These are phyloP conservation scores for Zoanthus gigantus DNA, from an alignment of 92 coral and sea anemone genomes.

Conservation along the genomic window DNA sequence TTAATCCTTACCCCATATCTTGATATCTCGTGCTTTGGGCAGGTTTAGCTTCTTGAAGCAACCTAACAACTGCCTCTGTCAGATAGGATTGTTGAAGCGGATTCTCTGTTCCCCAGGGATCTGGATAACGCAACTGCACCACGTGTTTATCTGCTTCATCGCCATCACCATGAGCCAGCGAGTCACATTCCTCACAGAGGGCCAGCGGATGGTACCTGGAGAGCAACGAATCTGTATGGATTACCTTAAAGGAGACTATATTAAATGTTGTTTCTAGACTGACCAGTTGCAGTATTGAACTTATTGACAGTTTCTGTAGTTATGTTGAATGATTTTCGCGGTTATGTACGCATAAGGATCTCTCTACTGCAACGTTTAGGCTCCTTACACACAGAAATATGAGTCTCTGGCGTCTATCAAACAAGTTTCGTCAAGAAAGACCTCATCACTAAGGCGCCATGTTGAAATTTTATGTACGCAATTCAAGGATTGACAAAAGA, in stretches of 20 bases:
- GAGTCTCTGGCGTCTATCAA: too few relatives aligned
- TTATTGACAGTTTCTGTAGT: too few relatives aligned
- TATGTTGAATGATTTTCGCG: too few relatives aligned
- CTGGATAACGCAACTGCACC: conserved; percentile 92
- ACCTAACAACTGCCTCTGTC: conserved; percentile 91
- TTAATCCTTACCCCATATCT: conserved; percentile 82
- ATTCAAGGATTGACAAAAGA: too few relatives aligned
- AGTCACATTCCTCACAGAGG: conserved; percentile 85
- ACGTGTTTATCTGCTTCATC: conserved; percentile 81
- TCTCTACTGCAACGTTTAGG: too few relatives aligned
- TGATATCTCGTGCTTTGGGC: conserved; percentile 82
- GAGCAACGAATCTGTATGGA: background rate
- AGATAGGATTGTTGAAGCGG: conserved; percentile 88
- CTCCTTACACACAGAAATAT: too few relatives aligned
- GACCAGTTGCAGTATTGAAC: too few relatives aligned
- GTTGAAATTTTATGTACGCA: too few relatives aligned
- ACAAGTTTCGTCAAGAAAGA: too few relatives aligned
- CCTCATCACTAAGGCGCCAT: too few relatives aligned
- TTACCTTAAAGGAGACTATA: background rate
- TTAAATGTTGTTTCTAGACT: background rate
- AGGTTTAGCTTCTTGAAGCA: conserved; percentile 95
- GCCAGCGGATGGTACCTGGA: conserved; percentile 66
- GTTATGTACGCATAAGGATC: too few relatives aligned
- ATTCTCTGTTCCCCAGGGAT: conserved; percentile 91
- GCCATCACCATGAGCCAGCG: conserved; percentile 78